Evolutionary conservation across 2,888 invertebrate species (phyloP).

Genomic region (Caenorhabditis sp.): DNA sequence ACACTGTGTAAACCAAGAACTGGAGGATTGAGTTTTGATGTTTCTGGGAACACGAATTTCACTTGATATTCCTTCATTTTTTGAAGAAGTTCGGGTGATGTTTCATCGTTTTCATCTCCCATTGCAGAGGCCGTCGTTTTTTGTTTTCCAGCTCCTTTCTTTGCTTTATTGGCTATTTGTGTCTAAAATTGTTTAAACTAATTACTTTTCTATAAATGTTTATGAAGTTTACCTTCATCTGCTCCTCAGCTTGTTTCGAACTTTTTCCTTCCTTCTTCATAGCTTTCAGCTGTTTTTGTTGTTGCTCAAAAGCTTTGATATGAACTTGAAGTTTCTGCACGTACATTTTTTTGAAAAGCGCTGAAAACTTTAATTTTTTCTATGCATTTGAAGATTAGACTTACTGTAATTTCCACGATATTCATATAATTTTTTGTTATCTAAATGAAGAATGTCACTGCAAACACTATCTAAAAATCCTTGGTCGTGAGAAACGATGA

Average conservation of each 20-base stretch:
- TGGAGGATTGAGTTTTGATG: conserved; percentile 93
- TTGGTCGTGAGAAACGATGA: conserved; percentile 99
- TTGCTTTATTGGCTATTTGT: conserved; percentile 44
- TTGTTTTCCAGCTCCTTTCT: conserved; percentile 45
- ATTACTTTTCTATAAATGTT: conserved; percentile 48
- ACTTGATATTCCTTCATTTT: conserved; percentile 94
- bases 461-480: conserved; percentile 99
- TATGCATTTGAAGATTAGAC: no score
- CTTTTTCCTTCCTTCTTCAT: conserved; percentile 95
- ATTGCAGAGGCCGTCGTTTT: conserved; percentile 28
- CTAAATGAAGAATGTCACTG: conserved; percentile 96
- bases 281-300: conserved; percentile 93
- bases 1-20: conserved; percentile 93
- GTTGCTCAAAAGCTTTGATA: conserved; percentile 96
- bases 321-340: conserved; percentile 93
- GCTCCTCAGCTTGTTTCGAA: conserved; percentile 82
- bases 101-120: conserved; percentile 73
- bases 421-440: conserved; percentile 90
- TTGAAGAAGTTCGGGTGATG: conserved; percentile 84
- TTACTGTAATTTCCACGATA: conserved; percentile 92
- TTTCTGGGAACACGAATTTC: conserved; percentile 96
- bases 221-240: conserved; percentile 36
- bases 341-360: conserved; percentile 94
- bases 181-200: conserved; percentile 6
- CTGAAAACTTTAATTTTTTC: no score